These are phyloP conservation scores for Dolomedes plantarius DNA, from an alignment of 2,888 invertebrate species.

Conservation along the genomic window DNA sequence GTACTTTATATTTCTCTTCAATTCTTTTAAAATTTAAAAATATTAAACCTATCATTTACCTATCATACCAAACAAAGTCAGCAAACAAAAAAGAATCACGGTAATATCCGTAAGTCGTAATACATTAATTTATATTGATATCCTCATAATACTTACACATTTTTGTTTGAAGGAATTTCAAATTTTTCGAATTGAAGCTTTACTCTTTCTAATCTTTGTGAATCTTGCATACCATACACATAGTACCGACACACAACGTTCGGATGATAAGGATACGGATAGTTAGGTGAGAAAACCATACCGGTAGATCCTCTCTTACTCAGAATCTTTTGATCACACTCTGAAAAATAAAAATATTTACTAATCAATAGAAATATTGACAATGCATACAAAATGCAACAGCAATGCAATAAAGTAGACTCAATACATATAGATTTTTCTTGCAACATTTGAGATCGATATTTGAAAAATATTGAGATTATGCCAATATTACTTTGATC, in stretches of 20 bases:
- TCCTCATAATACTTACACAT: constrained; percentile 67
- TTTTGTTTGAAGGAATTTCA: constrained; percentile 84
- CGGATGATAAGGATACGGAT: constrained; percentile 94
- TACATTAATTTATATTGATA: too few relatives aligned
- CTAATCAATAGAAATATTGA: neutral
- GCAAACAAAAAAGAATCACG: too few relatives aligned
- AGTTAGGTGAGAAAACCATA: constrained; percentile 95
- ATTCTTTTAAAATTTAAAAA: too few relatives aligned
- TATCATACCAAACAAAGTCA: too few relatives aligned
- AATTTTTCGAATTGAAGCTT: constrained; percentile 91
- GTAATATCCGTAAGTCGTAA: too few relatives aligned
- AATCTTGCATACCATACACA: constrained; percentile 98
- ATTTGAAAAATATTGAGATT: neutral
- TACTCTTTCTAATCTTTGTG: constrained; percentile 95
- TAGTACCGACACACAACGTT: constrained; percentile 98
- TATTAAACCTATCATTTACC: too few relatives aligned
- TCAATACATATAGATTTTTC: neutral
- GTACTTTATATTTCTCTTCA: too few relatives aligned
- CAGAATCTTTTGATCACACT: constrained; percentile 98
- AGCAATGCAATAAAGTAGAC: too few relatives aligned
- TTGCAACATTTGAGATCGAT: neutral
- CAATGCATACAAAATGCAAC: too few relatives aligned
- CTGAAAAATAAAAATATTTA: constrained; percentile 78
- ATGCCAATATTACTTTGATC: too few relatives aligned
- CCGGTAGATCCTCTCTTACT: constrained; percentile 95